Evolutionary conservation across 2,797 vertebrate species (phyloP), one percentile per base, ranked within the genome.

Genomic region (Pelochelys cantorii): DNA sequence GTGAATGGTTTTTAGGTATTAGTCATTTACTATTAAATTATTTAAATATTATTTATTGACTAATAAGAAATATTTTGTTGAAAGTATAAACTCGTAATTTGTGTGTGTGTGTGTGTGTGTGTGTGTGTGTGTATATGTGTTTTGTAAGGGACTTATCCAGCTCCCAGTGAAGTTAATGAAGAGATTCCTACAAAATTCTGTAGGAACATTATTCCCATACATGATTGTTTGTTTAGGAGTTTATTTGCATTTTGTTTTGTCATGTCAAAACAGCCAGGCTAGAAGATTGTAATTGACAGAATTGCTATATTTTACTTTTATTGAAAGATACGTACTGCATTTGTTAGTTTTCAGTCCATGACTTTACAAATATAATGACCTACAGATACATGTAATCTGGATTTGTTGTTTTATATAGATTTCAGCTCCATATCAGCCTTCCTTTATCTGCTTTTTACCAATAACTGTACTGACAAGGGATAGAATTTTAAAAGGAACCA

Each of bases 351-450:
- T 95, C 87, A 89, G 93, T 62, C 82, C 84, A 71, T 1, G 60
- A 88, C 84, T 95, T 95, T 94, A 95, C 85, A 93, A 91, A 96
- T 95, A 95, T 90, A 85, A 97, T 95, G 59, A 80, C 22, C 83
- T 88, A 89, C 79, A 94, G 94, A 95, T 96, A 93, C 29, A 0
- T 91, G 90, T 95, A 85, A 96, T 96, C 92, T 95, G 95, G 82
- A 92, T 95, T 95, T 93, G 90, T 92, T 93, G 78, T 88, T 94
- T 94, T 94, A 91, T 80, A 88, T 84, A 75, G 54, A 92, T 89
- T 71, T 85, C 56, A 82, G 22, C 55, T 88, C 34, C 7, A 1
- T 82, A n/a, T 62, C 1, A 11, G 55, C 71, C 83, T 1, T 4
- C 25, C 79, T 85, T 84, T 52, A 53, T 52, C 8, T 17, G 3